A percentile compares a stretch with the other conserved stretches of the same genome.
phyloP scores from a whole-genome alignment of 1,140 invertebrate genomes.

The Carcinoscorpius rotundicauda region DNA sequence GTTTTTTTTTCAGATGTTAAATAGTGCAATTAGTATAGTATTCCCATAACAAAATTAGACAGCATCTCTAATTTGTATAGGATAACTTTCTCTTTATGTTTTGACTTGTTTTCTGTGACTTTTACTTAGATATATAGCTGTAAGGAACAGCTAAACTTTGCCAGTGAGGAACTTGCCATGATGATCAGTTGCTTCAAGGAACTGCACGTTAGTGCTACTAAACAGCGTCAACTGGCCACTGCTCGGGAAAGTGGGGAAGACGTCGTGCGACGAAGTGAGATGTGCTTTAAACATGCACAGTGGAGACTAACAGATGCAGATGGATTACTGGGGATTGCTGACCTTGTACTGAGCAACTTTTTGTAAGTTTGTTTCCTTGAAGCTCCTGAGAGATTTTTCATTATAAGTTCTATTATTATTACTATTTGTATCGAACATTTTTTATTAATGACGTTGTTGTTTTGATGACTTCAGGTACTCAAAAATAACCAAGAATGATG shows the following conservation, averaged over 20 bases:
- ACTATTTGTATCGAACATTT: neutral
- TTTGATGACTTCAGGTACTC: slow-evolving; percentile 55
- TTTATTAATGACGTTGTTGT: neutral
- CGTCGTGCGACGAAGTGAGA: slow-evolving; percentile 81
- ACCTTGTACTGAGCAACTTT: slow-evolving; percentile 91
- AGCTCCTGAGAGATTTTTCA: neutral
- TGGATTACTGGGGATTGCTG: slow-evolving; percentile 92
- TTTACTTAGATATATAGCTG: slow-evolving; percentile 35
- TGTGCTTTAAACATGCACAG: slow-evolving; percentile 97
- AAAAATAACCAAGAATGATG: slow-evolving; percentile 90
- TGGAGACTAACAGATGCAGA: slow-evolving; percentile 96
- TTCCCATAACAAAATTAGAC: too few relatives aligned
- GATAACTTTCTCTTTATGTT: too few relatives aligned
- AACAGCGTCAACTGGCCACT: slow-evolving; percentile 19
- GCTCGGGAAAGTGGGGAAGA: slow-evolving; percentile 40
- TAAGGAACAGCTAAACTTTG: slow-evolving; percentile 70
- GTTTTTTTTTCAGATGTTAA: too few relatives aligned
- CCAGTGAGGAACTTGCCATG: slow-evolving; percentile 86
- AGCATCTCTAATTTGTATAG: too few relatives aligned
- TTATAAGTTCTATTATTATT: slow-evolving; percentile 5
- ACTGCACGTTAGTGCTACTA: slow-evolving; percentile 46
- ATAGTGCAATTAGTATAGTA: too few relatives aligned
- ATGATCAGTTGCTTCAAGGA: slow-evolving; percentile 77
- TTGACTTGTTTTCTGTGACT: slow-evolving; percentile 6
- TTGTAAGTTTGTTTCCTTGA: slow-evolving; percentile 43